Percentiles rank a stretch among this genome's conserved stretches.
Conservation (phyloP, 2,888 invertebrate species). For the Agrotis puta region DNA sequence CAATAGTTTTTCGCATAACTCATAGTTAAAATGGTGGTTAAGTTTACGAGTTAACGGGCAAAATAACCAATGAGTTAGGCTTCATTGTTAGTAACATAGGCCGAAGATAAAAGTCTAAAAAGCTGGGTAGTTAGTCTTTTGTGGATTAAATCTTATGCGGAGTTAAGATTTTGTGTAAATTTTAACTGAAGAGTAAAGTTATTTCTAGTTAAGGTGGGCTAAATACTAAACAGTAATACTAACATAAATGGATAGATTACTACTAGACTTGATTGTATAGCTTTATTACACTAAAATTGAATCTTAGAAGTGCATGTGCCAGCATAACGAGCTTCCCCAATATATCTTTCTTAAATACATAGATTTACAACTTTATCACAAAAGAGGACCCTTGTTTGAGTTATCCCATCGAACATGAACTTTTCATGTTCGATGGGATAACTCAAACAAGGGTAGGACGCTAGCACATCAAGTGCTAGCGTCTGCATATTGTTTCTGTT, state of each 20-base stretch:
- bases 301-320: no score
- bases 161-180: slow-evolving; percentile 12
- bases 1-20: slow-evolving; percentile 60
- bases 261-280: neutral
- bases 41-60: slow-evolving; percentile 72
- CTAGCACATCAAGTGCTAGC: no score
- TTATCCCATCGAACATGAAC: no score
- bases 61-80: slow-evolving; percentile 63
- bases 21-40: slow-evolving; percentile 69
- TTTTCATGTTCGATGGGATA: no score
- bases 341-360: no score
- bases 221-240: no score
- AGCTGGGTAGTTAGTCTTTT: slow-evolving; percentile 18
- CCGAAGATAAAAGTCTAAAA: slow-evolving; percentile 35
- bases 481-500: no score
- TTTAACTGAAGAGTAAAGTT: neutral
- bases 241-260: neutral
- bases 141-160: slow-evolving; percentile 18
- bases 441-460: no score
- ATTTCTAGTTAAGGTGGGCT: neutral
- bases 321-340: no score
- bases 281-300: no score
- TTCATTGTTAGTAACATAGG: slow-evolving; percentile 60
- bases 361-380: no score
- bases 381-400: no score